A percentile compares a stretch with the other conserved stretches of the same genome.
These are phyloP conservation scores for Calephelis perditalis DNA, from an alignment of 2,888 invertebrate species.

Conservation along the genomic window DNA sequence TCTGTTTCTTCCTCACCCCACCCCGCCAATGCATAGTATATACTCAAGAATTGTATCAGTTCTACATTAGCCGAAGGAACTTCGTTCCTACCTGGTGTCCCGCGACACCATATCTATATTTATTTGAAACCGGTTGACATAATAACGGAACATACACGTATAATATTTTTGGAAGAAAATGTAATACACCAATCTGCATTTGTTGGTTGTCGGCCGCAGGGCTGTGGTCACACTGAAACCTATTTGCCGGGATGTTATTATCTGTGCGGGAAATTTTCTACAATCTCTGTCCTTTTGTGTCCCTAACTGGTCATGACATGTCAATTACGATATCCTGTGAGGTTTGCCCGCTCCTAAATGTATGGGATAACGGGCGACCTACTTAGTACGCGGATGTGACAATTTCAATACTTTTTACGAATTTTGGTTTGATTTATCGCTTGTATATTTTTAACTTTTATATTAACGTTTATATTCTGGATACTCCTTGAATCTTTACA, in stretches of 20 bases:
- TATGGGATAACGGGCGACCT: background rate
- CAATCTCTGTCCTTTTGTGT: slow-evolving; percentile 71
- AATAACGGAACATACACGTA: no score
- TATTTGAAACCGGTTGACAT: no score
- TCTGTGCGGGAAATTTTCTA: slow-evolving; percentile 66
- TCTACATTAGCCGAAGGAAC: no score
- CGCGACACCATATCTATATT: no score
- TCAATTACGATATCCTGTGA: slow-evolving; percentile 68
- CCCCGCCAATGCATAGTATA: no score
- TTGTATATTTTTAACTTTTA: no score
- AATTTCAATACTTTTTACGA: background rate
- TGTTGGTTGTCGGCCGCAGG: slow-evolving; percentile 45
- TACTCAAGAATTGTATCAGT: no score
- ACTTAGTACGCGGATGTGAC: slow-evolving; percentile 2
- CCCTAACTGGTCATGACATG: slow-evolving; percentile 68
- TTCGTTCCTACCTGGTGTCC: no score
- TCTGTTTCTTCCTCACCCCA: no score
- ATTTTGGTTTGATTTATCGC: no score
- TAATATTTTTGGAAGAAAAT: background rate
- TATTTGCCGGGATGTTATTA: slow-evolving; percentile 66
- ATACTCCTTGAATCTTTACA: no score
- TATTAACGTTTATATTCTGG: no score
- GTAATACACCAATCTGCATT: slow-evolving; percentile 44
- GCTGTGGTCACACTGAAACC: slow-evolving; percentile 45
- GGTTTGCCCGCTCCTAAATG: slow-evolving; percentile 17